A percentile compares a stretch with the other conserved stretches of the same genome.
Evolutionary conservation across 2,113 vertebrate species (phyloP).

Genomic region (Elaphurus davidianus): DNA sequence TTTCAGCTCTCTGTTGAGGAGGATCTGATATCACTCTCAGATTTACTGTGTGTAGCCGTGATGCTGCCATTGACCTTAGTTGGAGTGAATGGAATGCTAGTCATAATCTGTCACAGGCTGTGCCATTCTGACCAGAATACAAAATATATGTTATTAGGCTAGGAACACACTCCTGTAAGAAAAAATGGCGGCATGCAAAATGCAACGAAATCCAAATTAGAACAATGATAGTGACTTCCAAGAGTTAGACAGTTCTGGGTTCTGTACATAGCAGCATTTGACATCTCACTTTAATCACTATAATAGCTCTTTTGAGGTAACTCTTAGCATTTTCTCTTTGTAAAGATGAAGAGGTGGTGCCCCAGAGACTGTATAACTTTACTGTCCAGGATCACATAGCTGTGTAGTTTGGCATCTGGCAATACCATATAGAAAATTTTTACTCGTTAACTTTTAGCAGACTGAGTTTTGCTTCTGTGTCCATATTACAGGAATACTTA

Average conservation of each 20-base stretch:
- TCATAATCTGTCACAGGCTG: background rate
- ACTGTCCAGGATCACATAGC: background rate
- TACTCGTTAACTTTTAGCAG: background rate
- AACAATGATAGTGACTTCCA: background rate
- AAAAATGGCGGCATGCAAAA: background rate
- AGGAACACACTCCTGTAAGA: background rate
- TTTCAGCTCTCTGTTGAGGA: background rate
- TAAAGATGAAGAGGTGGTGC: background rate
- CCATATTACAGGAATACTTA: background rate
- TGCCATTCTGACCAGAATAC: constrained; percentile 2
- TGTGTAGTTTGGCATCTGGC: background rate
- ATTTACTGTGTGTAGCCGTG: background rate
- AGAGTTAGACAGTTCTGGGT: background rate
- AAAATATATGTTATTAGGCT: background rate
- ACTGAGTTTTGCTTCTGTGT: background rate
- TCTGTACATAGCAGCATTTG: background rate
- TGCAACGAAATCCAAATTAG: background rate
- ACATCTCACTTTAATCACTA: background rate
- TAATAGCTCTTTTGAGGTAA: background rate
- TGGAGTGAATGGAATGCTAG: constrained; percentile 28
- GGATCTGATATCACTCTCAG: background rate
- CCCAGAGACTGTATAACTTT: background rate
- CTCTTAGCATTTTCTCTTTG: background rate
- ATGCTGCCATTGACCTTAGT: background rate
- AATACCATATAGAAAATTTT: background rate